A percentile compares a stretch with the other conserved stretches of the same genome.
phyloP scores from a whole-genome alignment of 1,140 invertebrate genomes.

The Calosoma granatense region DNA sequence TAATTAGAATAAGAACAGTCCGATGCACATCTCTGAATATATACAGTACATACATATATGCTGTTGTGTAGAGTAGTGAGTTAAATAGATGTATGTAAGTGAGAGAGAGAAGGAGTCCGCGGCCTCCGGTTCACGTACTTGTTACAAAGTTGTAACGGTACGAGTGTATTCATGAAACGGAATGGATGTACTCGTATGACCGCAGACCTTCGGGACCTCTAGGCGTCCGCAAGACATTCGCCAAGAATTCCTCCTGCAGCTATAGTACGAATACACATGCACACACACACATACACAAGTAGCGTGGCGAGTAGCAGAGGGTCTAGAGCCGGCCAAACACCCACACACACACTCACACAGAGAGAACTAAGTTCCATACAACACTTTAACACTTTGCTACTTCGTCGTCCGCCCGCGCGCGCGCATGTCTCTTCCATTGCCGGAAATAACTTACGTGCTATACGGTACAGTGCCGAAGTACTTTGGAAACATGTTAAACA shows the following conservation, averaged over 20 bases:
- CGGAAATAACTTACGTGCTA: slow-evolving; percentile 7
- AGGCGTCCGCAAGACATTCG: slow-evolving; percentile 6
- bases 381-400: too few species aligned
- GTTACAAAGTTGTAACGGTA: slow-evolving; percentile 8
- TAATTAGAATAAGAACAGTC: too few species aligned
- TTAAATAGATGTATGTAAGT: neutral
- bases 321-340: neutral
- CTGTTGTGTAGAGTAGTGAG: neutral
- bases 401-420: neutral
- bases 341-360: neutral
- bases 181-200: slow-evolving; percentile 2
- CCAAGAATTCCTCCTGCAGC: slow-evolving; percentile 8
- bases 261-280: neutral
- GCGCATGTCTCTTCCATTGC: neutral
- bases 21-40: too few species aligned
- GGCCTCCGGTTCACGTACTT: slow-evolving; percentile 2
- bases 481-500: slow-evolving; percentile 1
- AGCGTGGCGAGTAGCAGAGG: too few species aligned
- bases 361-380: too few species aligned
- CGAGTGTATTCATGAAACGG: slow-evolving; percentile 7
- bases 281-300: too few species aligned
- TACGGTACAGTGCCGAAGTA: neutral
- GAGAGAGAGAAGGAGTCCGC: too few species aligned
- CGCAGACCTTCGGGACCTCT: slow-evolving; percentile 3
- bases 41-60: neutral